phyloP scores from a whole-genome alignment of 2,113 vertebrate genomes.

The Poicephalus meyeri region DNA sequence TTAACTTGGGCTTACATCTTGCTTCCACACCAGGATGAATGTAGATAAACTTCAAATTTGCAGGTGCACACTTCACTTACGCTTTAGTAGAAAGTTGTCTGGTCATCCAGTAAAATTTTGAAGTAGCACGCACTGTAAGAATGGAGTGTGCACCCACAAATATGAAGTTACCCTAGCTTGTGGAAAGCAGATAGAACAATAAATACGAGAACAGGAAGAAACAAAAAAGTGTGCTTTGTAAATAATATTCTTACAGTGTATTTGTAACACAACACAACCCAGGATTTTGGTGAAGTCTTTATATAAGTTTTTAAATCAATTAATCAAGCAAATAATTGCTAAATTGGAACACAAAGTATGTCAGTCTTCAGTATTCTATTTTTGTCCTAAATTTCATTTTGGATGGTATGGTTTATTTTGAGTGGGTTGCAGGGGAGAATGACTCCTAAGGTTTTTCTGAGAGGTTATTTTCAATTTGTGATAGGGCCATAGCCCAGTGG shows the following conservation, averaged over 20 bases:
- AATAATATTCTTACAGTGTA: background rate
- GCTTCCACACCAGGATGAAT: background rate
- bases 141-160: background rate
- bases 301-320: background rate
- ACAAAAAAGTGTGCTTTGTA: background rate
- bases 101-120: background rate
- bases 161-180: background rate
- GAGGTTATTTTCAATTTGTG: conserved; percentile 8
- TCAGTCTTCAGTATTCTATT: background rate
- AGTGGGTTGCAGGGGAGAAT: accelerated
- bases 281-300: background rate
- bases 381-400: background rate
- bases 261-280: background rate
- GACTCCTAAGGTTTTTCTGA: background rate
- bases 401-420: background rate
- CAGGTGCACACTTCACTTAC: background rate
- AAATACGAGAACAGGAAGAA: background rate
- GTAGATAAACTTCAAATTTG: background rate
- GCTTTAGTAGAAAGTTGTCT: background rate
- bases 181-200: background rate
- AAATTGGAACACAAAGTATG: background rate
- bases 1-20: background rate
- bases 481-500: background rate
- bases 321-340: conserved; percentile 8
- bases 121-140: background rate